A percentile compares a stretch with the other conserved stretches of the same genome.
These are phyloP conservation scores for Streptopelia turtur DNA, from an alignment of 2,797 vertebrate species.

Conservation along the genomic window DNA sequence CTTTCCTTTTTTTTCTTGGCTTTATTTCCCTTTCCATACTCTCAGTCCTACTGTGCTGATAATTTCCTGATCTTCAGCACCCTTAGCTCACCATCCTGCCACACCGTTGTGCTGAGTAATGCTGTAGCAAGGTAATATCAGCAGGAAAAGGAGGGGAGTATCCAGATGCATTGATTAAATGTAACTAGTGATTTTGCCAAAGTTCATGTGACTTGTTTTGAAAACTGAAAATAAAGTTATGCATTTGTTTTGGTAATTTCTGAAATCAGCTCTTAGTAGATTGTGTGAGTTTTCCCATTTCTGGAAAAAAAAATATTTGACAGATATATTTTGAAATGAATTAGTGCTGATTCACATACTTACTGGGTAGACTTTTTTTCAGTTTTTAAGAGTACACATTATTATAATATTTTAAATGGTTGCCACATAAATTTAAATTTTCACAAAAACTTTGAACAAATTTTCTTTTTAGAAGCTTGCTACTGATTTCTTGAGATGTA, in stretches of 20 bases:
- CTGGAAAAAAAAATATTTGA: neutral
- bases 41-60: neutral
- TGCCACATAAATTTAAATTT: neutral
- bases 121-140: neutral
- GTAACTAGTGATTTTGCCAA: neutral
- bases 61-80: neutral
- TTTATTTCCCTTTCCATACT: neutral
- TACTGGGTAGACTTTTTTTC: neutral
- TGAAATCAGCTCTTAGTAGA: neutral
- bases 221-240: neutral
- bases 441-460: neutral
- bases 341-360: neutral
- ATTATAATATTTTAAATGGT: neutral
- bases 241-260: neutral
- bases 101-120: neutral
- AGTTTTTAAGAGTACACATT: neutral
- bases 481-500: neutral
- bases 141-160: neutral
- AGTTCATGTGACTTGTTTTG: neutral
- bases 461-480: neutral
- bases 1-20: neutral
- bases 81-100: neutral
- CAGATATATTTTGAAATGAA: neutral
- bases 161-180: too few species aligned
- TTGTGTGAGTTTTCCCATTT: neutral